phyloP scores from a whole-genome alignment of 1,140 invertebrate species.

The Zaprionus lachaisei region DNA sequence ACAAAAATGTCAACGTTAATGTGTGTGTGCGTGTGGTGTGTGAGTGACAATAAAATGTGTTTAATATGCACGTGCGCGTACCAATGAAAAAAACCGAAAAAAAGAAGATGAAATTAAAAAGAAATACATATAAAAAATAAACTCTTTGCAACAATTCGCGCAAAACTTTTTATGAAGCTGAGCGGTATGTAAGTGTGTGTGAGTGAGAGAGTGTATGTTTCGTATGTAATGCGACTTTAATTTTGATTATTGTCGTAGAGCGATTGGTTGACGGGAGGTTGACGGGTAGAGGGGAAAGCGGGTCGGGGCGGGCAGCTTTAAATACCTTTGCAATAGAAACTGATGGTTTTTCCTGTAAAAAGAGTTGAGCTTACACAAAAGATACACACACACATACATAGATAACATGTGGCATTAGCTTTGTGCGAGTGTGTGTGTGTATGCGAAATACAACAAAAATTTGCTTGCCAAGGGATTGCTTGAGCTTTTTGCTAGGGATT shows the following conservation, averaged over 20 bases:
- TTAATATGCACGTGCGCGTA: conserved; percentile 74
- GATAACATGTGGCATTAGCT: conserved; percentile 27
- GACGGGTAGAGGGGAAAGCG: conserved; percentile 6
- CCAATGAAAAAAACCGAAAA: conserved; percentile 17
- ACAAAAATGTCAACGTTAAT: conserved; percentile 56
- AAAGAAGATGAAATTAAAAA: conserved; percentile 40
- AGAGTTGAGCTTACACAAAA: conserved; percentile 80
- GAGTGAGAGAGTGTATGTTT: conserved; percentile 16
- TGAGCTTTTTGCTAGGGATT: conserved; percentile 23
- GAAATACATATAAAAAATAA: conserved; percentile 19
- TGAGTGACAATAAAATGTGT: conserved; percentile 70
- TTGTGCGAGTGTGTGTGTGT: conserved; percentile 17
- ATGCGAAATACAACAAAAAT: conserved; percentile 35
- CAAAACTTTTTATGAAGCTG: conserved; percentile 52
- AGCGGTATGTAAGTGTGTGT: conserved; percentile 25
- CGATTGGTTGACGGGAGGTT: neutral
- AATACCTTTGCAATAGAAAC: conserved; percentile 84
- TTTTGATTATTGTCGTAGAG: conserved; percentile 47
- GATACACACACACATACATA: conserved; percentile 67
- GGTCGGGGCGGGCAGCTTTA: conserved; percentile 71
- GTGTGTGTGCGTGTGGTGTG: conserved; percentile 36
- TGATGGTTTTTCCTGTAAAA: conserved; percentile 84
- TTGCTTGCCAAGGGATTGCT: conserved; percentile 40
- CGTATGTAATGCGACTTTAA: conserved; percentile 50
- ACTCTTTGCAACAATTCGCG: conserved; percentile 56